A percentile compares a stretch with the other conserved stretches of the same genome.
Conservation (phyloP, 2,888 invertebrate genomes). For the Ethmia dodecea region DNA sequence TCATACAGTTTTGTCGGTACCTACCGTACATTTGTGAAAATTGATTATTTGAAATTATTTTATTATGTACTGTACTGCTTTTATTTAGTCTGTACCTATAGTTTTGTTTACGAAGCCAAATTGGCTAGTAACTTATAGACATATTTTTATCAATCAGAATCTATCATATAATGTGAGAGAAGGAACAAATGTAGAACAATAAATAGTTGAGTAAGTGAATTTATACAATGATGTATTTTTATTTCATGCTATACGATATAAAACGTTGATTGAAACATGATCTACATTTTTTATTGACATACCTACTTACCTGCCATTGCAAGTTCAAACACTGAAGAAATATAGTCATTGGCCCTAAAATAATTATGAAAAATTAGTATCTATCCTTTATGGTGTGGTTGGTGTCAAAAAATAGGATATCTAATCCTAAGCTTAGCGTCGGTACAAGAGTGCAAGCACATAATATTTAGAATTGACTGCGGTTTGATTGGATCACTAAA, state of each 20-base stretch:
- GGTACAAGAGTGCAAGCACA: too few species aligned
- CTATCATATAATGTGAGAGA: slow-evolving; percentile 28
- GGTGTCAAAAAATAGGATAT: too few species aligned
- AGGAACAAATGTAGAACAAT: slow-evolving; percentile 58
- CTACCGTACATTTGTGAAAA: too few species aligned
- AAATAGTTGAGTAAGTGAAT: slow-evolving; percentile 57
- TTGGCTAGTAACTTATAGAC: slow-evolving; percentile 24
- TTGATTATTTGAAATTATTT: slow-evolving; percentile 54
- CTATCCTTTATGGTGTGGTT: too few species aligned
- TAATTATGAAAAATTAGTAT: too few species aligned
- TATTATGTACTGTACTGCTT: slow-evolving; percentile 39
- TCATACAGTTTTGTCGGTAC: slow-evolving; percentile 38
- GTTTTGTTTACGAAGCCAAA: not conserved
- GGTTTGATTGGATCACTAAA: too few species aligned
- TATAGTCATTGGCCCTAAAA: too few species aligned
- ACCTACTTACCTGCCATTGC: too few species aligned
- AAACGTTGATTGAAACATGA: slow-evolving; percentile 52
- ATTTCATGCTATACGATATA: slow-evolving; percentile 53
- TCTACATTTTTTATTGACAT: slow-evolving; percentile 17
- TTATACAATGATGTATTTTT: slow-evolving; percentile 54
- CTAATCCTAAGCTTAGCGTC: too few species aligned
- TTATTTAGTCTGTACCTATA: slow-evolving; percentile 30
- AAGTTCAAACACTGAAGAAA: too few species aligned
- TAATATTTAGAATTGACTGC: too few species aligned
- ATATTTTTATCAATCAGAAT: slow-evolving; percentile 16